Evolutionary conservation across 2,113 vertebrate species (phyloP).

Genomic region (Rhynchomys soricoides): DNA sequence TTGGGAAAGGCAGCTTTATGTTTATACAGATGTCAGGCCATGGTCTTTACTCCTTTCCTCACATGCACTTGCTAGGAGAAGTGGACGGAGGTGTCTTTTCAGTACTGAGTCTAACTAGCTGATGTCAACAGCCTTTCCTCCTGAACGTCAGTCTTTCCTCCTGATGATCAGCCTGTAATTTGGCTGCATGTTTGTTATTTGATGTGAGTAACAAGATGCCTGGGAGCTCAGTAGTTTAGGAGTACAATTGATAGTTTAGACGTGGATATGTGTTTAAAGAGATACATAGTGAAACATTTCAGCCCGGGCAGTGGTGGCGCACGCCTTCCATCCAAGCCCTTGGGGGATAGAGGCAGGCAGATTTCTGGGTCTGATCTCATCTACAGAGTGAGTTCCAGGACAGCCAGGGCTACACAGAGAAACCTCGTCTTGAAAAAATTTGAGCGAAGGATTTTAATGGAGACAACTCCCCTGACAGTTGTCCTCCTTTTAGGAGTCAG

Average conservation of each 20-base stretch:
- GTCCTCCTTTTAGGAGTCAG: neutral
- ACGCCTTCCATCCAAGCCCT: neutral
- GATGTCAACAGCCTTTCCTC: neutral
- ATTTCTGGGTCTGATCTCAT: too few relatives aligned
- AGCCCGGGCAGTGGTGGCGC: neutral
- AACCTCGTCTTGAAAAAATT: neutral
- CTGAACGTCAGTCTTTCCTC: neutral
- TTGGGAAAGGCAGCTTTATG: neutral
- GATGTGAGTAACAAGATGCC: neutral
- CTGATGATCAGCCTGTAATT: neutral
- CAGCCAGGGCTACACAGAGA: neutral
- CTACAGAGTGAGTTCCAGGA: neutral
- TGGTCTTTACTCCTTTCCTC: neutral
- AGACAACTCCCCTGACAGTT: neutral
- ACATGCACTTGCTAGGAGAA: neutral
- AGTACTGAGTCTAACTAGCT: neutral
- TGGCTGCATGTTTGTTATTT: neutral
- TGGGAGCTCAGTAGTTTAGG: neutral
- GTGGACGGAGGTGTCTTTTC: neutral
- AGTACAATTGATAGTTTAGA: neutral
- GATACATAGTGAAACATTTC: neutral
- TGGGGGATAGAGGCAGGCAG: neutral
- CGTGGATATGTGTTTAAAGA: neutral
- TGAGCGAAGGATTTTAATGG: neutral
- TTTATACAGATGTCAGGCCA: neutral